Evolutionary conservation across 37 sponge, comb jelly and placozoan species (phyloP), one percentile per base, ranked within the genome.

Genomic region (Halisarca cf. caerulea): DNA sequence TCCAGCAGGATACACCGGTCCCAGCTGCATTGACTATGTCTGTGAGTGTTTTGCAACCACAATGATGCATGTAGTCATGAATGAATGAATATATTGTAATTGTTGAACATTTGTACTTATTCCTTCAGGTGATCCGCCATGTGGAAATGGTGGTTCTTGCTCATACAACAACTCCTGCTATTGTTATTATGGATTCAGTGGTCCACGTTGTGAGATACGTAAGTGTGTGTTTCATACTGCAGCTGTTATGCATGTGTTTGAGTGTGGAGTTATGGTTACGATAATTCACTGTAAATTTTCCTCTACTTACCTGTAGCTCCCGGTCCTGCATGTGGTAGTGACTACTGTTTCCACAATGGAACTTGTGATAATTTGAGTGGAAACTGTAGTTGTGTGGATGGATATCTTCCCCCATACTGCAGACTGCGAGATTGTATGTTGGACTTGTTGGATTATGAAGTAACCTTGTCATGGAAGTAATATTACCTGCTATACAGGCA

Each of bases 271-370:
- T n/a, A n/a, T n/a, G n/a, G n/a, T n/a, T n/a, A n/a, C n/a, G n/a
- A n/a, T n/a, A n/a, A n/a, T n/a, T n/a, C n/a, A n/a, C n/a, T n/a
- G n/a, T n/a, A n/a, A n/a, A n/a, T n/a, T n/a, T 28, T 20, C 64
- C 25, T 30, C 6, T 62, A 7, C 64, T 28, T 62, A 6, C 64
- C 5, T 62, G 30, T 62, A 62, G 64, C 64, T 62, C 64, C 64
- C 30, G 64, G 64, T 62, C 64, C 45, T 74, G 42, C 77, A 20
- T 74, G 77, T 74, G 77, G 44, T 14, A 23, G 44, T n/a, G 42
- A 25, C 3, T 74, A 74, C 77, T 74, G 77, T 40, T 74, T 41
- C 45, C n/a, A 68, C 33, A 39, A 39, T 18, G 77, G 77, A 37
- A 39, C 43, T 24, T 74, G 77, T 40, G 24, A 74, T 25, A 15